Conservation (phyloP, 2,888 invertebrate genomes). For the Lysandra bellargus region DNA sequence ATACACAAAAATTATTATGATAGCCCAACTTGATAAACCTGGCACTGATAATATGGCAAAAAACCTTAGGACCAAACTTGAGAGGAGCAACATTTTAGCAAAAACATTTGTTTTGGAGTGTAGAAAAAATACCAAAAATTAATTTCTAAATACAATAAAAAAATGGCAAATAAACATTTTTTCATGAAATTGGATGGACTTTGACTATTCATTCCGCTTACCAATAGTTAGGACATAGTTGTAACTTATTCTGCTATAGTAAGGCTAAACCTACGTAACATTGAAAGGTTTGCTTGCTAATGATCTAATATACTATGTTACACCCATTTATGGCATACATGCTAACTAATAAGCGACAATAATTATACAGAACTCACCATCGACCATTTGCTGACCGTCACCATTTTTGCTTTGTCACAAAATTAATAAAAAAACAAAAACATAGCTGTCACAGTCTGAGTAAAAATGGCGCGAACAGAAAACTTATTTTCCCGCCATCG, state of each 20-base stretch:
- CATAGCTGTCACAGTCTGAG: conserved; percentile 18
- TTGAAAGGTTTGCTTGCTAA: conserved; percentile 2
- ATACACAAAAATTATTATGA: no score
- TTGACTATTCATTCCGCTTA: no score
- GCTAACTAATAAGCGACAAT: conserved; percentile 31
- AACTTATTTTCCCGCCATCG: conserved; percentile 61
- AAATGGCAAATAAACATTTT: no score
- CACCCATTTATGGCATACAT: conserved; percentile 2
- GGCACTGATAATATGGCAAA: no score
- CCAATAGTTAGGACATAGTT: no score
- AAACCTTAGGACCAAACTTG: no score
- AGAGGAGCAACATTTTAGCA: no score
- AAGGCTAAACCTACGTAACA: background rate
- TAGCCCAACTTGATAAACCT: no score
- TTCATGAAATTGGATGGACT: no score
- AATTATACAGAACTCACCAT: conserved; percentile 41
- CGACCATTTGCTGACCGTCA: conserved; percentile 32
- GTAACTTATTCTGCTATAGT: background rate
- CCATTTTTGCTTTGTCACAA: conserved; percentile 23
- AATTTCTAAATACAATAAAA: no score
- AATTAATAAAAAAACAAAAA: background rate
- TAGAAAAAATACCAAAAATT: no score
- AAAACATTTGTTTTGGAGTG: no score
- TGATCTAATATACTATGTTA: conserved; percentile 1
- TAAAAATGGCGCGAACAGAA: background rate